Percentiles rank a stretch among this genome's conserved stretches.
These are phyloP conservation scores for Leptodirus hochenwartii DNA, from an alignment of 2,888 invertebrate species.

Conservation along the genomic window DNA sequence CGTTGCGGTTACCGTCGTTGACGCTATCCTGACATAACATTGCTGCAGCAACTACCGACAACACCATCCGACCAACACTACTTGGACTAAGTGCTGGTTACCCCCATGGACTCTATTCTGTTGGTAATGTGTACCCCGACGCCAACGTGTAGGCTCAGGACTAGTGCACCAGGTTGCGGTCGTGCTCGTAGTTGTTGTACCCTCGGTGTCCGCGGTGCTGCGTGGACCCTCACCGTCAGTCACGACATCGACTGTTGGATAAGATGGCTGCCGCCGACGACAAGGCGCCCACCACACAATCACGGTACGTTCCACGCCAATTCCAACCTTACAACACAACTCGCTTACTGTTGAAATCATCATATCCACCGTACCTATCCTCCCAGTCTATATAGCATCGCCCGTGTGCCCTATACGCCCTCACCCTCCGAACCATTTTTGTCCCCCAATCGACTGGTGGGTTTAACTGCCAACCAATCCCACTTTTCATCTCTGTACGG, in stretches of 20 bases:
- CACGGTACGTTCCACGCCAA: no score
- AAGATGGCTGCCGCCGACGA: conserved; percentile 27
- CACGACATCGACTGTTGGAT: no score
- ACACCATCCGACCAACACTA: no score
- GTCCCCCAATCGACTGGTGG: background rate
- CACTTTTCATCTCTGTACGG: no score
- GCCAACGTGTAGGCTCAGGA: no score
- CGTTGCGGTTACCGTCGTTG: conserved; percentile 4
- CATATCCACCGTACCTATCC: background rate
- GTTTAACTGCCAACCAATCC: background rate
- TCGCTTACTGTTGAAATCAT: background rate
- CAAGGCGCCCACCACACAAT: conserved; percentile 19
- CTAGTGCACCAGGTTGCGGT: conserved; percentile 19
- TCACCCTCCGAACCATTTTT: background rate
- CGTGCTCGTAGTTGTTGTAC: conserved; percentile 10
- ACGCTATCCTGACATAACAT: no score
- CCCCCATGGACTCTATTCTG: no score
- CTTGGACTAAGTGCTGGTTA: no score
- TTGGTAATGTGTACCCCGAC: no score
- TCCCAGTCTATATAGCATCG: background rate
- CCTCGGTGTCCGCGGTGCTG: conserved; percentile 4
- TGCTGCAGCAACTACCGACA: no score
- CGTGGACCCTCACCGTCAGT: no score
- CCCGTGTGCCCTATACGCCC: background rate
- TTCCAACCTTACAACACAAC: no score